phyloP scores from a whole-genome alignment of 2,113 vertebrate genomes.

The Pyxicephalus adspersus region DNA sequence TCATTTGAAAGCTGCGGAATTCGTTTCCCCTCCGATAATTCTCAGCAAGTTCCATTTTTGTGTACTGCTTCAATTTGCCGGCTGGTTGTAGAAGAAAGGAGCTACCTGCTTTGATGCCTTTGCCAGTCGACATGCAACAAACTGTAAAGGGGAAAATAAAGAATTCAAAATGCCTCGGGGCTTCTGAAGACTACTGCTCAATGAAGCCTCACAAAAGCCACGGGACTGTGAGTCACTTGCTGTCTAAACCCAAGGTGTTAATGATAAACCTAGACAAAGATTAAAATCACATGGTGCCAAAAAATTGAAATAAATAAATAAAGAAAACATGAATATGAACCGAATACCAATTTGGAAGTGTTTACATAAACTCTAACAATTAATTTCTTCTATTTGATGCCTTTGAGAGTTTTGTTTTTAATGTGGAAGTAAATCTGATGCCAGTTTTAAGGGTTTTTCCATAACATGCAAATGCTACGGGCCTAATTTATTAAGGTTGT shows the following conservation, averaged over 20 bases:
- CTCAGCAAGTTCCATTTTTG: slow-evolving; percentile 41
- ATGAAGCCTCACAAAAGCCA: neutral
- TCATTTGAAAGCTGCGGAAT: slow-evolving; percentile 31
- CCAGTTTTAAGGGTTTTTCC: too few relatives aligned
- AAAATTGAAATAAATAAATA: neutral
- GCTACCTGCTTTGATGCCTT: slow-evolving; percentile 67
- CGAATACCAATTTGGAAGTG: too few relatives aligned
- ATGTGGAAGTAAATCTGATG: too few relatives aligned
- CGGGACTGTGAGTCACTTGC: rapidly evolving
- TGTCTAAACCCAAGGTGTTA: slow-evolving; percentile 11
- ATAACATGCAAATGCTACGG: too few relatives aligned
- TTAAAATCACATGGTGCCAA: neutral
- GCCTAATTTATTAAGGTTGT: too few relatives aligned
- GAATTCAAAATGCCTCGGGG: slow-evolving; percentile 7
- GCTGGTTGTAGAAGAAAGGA: slow-evolving; percentile 54
- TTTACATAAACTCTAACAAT: too few relatives aligned
- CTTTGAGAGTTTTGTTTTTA: too few relatives aligned
- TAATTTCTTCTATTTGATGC: too few relatives aligned
- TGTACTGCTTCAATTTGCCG: slow-evolving; percentile 48
- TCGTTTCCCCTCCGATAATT: slow-evolving; percentile 42
- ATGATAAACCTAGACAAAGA: neutral
- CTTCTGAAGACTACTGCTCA: rapidly evolving
- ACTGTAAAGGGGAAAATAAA: slow-evolving; percentile 35
- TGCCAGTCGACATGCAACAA: slow-evolving; percentile 59
- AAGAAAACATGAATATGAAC: too few relatives aligned